Base-by-base conservation (phyloP, 1,140 invertebrate species). In the Acromyrmex echinatior region DNA sequence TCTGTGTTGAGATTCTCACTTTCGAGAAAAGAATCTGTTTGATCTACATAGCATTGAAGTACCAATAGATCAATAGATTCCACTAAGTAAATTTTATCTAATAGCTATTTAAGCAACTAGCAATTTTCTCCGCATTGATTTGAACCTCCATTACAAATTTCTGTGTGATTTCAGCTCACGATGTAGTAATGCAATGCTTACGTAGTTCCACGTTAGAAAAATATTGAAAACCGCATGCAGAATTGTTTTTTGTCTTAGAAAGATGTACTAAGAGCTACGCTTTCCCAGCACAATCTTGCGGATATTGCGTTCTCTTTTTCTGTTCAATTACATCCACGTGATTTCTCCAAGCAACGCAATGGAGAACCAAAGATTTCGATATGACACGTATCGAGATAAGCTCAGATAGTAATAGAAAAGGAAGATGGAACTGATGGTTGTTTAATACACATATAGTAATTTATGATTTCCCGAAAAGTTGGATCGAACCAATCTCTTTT, bases 361-460 rank as follows among this genome's bases (percentile, higher is more conserved):
- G 21, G 9, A 21, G 65, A 39, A 12, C 3, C 25, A 25, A 56
- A 60, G 56, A 25, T 16, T 81, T 73, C 51, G 51, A 73, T 81
- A 10, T 14, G 66, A 6, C 79, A 79, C 39, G 39, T 86, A 86
- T 86, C 74, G 35, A 56, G 74, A 86, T 80, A 65, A 80, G 76
- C 31, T 25, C 9, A 16, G 14, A 86, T 21, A 31, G 14, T 21
- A 21, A 25, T 31, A 45, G 28, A 51, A 14, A 21, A 77, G 45
- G 14, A 63, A 51, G 71, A 35, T 35, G 21, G 62, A 56, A 35
- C 49, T n/a, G 76, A 86, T 86, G 10, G 39, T 56, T 62, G 31
- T 66, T 86, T 66, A 86, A 63, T 62, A 25, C 7, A 39, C 7
- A 45, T 45, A 45, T 45, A 45, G 2, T 45, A 45, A 45, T 45